Evolutionary conservation across 1,140 invertebrate genomes (phyloP), one percentile per base, ranked within the genome.

Genomic region (Epicauta chinensis): DNA sequence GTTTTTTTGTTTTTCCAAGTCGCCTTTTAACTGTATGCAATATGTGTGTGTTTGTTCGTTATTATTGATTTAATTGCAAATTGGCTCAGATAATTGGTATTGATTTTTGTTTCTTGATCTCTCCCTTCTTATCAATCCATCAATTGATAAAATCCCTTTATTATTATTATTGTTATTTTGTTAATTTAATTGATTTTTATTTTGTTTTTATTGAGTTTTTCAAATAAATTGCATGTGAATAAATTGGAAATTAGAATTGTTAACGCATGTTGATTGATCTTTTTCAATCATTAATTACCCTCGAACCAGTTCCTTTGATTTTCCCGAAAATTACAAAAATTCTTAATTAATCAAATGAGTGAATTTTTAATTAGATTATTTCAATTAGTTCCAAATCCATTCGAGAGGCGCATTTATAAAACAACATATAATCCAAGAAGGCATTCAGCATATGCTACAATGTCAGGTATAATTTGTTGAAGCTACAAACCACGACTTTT

Each of bases 301-400:
- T 2, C 2, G 4, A 23, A 23, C 23, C 23, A 23, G 7, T 23
- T 23, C 23, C 23, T 23, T 5, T 23, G 0, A 23, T 5, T 1
- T 5, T 7, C 23, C 23, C 4, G 23, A 23, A 23, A 23, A 23
- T 23, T 23, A 23, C 23, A 3, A 23, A 23, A 23, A 23, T 5
- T 7, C 7, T 23, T 23, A 23, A 23, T 23, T 23, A 23, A 23
- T 23, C 4, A 23, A 23, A 23, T 23, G 23, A 23, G 23, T 23
- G 23, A 17, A 53, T 51, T 58, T 15, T 58, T 58, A 55, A 57
- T n/a, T 53, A 53, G 39, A 49, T 49, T 63, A 52, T 61, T 61
- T 63, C 46, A 38, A 56, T 54, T 62, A 66, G 62, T 66, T 62
- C 58, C 60, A 35, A 66, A 66, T 59, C 64, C 64, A 49, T 66